A percentile compares a stretch with the other conserved stretches of the same genome.
These are phyloP conservation scores for Drosophila neotestacea DNA, from an alignment of 2,888 invertebrate genomes.

Conservation along the genomic window DNA sequence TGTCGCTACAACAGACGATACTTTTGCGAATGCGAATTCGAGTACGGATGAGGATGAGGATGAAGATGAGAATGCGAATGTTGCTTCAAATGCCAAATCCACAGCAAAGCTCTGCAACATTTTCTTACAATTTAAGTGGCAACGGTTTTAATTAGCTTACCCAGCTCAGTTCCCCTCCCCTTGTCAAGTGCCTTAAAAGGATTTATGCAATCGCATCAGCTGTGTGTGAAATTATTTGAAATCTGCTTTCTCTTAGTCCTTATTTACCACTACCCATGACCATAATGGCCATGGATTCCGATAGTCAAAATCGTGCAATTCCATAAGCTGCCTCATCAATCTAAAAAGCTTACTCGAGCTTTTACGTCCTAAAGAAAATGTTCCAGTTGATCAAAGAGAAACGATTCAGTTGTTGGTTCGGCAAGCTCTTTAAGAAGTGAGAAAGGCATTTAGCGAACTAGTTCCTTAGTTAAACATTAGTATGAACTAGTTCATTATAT, in stretches of 20 bases:
- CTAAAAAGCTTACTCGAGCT: constrained; percentile 35
- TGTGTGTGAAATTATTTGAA: constrained; percentile 59
- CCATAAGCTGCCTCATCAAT: constrained; percentile 49
- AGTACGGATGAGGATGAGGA: constrained; percentile 19
- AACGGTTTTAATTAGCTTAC: constrained; percentile 64
- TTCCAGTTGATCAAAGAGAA: constrained; percentile 4
- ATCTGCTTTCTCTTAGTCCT: constrained; percentile 26
- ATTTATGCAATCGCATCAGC: constrained; percentile 71
- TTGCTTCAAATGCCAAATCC: constrained; percentile 44
- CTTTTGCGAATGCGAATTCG: constrained; percentile 9
- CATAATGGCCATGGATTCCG: constrained; percentile 45
- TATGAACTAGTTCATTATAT: no score
- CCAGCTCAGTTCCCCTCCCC: constrained; percentile 13
- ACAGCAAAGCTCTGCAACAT: constrained; percentile 60
- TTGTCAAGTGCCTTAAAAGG: constrained; percentile 35
- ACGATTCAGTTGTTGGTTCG: not conserved
- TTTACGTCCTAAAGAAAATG: not conserved
- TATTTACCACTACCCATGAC: constrained; percentile 48
- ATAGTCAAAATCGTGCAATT: constrained; percentile 52
- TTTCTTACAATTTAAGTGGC: constrained; percentile 68
- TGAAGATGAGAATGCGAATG: not conserved
- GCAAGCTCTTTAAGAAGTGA: not conserved
- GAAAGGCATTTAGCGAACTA: not conserved
- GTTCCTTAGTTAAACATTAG: not conserved
- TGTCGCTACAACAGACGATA: constrained; percentile 25